Base-by-base conservation (phyloP, 1,140 invertebrate genomes). In the Ridgeia piscesae region DNA sequence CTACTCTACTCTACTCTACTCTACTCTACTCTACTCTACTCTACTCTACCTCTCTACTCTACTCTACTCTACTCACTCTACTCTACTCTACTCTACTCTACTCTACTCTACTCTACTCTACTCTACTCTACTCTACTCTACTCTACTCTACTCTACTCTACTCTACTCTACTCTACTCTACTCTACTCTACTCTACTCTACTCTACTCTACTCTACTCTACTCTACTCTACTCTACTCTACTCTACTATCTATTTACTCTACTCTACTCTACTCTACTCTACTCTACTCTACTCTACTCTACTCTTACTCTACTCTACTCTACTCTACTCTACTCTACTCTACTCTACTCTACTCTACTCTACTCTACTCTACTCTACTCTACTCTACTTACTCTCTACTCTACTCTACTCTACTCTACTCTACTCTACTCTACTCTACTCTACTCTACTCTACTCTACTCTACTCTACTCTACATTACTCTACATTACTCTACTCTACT, bases 1-100 rank as follows among this genome's bases (percentile, higher is more conserved):
- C 91, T 91, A 91, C 91, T 1, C 91, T 91, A 33, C 33, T 91
- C 34, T 91, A 1, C 27, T 35, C 91, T 91, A 0, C 91, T 35
- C 21, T 91, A 91, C 91, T 91, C 34, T 33, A 91, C 91, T 35
- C 91, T 91, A 91, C 91, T 91, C 91, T 91, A 91, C 91, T 91
- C 34, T 91, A 91, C 2, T 35, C 2, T 91, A 91, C 0, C 0
- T 0, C 11, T 91, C 91, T 91, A 33, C 90, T 34, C 90, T 91
- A 91, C 6, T 91, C 6, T 33, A 91, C n/a, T 34, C 90, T 33
- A 33, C 90, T 34, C 34, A 33, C 90, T 34, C 34, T 91, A 91
- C 90, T 91, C 90, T 33, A 91, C 90, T 91, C 90, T 91, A 91
- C 90, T 34, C 90, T 8, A 91, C 90, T 34, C 90, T 91, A 91